Conservation (phyloP, 2,888 invertebrate species). For the Drosophila anceps region DNA sequence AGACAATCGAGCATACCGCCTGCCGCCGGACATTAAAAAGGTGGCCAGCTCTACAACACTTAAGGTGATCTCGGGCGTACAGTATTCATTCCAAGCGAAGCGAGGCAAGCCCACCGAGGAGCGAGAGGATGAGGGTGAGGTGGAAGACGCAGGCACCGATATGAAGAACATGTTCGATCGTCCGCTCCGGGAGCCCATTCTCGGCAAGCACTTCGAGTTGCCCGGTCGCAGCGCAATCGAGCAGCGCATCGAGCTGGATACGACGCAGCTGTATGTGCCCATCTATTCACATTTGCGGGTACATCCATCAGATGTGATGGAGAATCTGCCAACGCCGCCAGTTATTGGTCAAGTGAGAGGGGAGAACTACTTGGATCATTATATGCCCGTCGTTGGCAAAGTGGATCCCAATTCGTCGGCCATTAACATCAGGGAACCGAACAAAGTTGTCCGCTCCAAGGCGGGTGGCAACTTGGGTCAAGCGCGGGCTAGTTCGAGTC, state of each 20-base stretch:
- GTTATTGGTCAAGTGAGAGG: constrained; percentile 85
- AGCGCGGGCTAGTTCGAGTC: not conserved
- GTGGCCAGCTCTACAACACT: constrained; percentile 92
- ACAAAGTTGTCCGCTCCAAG: constrained; percentile 2
- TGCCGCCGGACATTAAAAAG: constrained; percentile 91
- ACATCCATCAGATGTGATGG: constrained; percentile 87
- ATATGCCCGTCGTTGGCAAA: constrained; percentile 57
- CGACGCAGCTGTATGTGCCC: constrained; percentile 89
- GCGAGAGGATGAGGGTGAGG: constrained; percentile 54
- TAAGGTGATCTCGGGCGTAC: constrained; percentile 86
- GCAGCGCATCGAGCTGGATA: constrained; percentile 87
- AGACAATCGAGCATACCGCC: constrained; percentile 84
- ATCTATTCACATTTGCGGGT: constrained; percentile 89
- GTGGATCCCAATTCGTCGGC: constrained; percentile 50
- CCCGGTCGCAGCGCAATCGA: constrained; percentile 85
- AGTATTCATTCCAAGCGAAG: constrained; percentile 24
- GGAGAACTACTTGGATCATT: constrained; percentile 78
- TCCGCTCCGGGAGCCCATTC: constrained; percentile 86
- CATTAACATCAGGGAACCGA: constrained; percentile 49
- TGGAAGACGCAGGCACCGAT: constrained; percentile 41
- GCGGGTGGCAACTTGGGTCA: constrained; percentile 17
- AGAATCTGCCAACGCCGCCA: constrained; percentile 87
- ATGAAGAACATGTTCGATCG: constrained; percentile 85
- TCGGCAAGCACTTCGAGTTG: constrained; percentile 87
- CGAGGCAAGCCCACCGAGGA: constrained; percentile 41